Percentiles rank a stretch among this genome's conserved stretches.
Evolutionary conservation across 2,888 invertebrate species (phyloP).

Genomic region (Zygothrica quintamaculata): DNA sequence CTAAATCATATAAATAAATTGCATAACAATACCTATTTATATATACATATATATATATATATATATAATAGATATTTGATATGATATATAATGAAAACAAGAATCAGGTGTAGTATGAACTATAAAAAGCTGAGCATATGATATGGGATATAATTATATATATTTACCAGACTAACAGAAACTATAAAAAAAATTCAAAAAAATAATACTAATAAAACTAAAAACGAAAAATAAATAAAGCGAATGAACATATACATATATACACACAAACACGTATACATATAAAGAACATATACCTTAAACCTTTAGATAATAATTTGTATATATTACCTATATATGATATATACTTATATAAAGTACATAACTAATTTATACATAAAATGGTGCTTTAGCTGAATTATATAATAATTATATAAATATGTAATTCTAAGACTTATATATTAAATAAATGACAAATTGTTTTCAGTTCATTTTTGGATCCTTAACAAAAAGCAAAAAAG

Average conservation of each 20-base stretch:
- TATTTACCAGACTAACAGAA: constrained; percentile 48
- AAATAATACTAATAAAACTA: too few relatives aligned
- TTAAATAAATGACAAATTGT: constrained; percentile 40
- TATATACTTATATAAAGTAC: constrained; percentile 26
- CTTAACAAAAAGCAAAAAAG: constrained; percentile 7
- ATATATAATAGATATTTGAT: constrained; percentile 20
- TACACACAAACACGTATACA: constrained; percentile 55
- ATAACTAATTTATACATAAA: constrained; percentile 62
- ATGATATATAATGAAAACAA: constrained; percentile 24
- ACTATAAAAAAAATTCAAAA: constrained; percentile 43
- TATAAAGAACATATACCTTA: constrained; percentile 59
- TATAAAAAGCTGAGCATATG: constrained; percentile 8
- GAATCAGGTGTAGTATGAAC: constrained; percentile 37
- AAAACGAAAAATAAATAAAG: too few relatives aligned
- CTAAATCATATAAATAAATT: constrained; percentile 22
- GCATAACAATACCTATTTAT: constrained; percentile 10
- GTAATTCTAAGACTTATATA: constrained; percentile 68
- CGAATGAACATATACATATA: constrained; percentile 52
- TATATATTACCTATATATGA: constrained; percentile 32
- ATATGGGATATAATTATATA: constrained; percentile 11
- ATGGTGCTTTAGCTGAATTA: constrained; percentile 84
- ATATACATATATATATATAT: constrained; percentile 32
- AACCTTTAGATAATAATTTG: constrained; percentile 61
- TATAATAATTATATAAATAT: constrained; percentile 56
- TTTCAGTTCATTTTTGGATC: constrained; percentile 36